Evolutionary conservation across 2,797 vertebrate species (phyloP).

Genomic region (Pangasius krempfi): DNA sequence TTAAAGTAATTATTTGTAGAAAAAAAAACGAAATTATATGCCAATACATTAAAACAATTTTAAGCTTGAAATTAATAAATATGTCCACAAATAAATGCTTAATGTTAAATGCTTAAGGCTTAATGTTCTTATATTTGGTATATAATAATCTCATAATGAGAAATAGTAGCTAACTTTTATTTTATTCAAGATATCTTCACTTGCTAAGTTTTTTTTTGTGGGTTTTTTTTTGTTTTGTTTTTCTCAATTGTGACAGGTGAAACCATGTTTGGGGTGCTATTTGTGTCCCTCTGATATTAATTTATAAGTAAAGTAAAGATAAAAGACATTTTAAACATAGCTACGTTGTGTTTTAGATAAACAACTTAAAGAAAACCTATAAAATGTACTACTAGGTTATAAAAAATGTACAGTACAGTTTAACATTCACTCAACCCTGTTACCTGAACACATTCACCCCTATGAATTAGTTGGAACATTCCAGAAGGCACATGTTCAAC

Average conservation of each 20-base stretch:
- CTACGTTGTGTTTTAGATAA: neutral
- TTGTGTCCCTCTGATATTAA: neutral
- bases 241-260: neutral
- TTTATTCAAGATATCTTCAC: neutral
- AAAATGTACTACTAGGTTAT: neutral
- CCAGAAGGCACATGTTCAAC: neutral
- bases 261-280: neutral
- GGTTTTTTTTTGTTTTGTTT: too few relatives aligned
- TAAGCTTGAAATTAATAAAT: neutral
- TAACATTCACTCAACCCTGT: neutral
- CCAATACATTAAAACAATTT: neutral
- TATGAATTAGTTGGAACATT: neutral
- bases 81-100: neutral
- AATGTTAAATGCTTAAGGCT: too few relatives aligned
- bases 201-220: neutral
- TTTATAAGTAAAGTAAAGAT: neutral
- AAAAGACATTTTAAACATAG: neutral
- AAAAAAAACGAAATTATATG: neutral
- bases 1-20: neutral
- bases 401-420: neutral
- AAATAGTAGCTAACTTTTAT: neutral
- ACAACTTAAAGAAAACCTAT: neutral
- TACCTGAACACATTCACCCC: neutral
- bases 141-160: neutral
- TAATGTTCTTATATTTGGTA: neutral